phyloP scores from a whole-genome alignment of 2,797 vertebrate genomes.

The Pelochelys cantorii region DNA sequence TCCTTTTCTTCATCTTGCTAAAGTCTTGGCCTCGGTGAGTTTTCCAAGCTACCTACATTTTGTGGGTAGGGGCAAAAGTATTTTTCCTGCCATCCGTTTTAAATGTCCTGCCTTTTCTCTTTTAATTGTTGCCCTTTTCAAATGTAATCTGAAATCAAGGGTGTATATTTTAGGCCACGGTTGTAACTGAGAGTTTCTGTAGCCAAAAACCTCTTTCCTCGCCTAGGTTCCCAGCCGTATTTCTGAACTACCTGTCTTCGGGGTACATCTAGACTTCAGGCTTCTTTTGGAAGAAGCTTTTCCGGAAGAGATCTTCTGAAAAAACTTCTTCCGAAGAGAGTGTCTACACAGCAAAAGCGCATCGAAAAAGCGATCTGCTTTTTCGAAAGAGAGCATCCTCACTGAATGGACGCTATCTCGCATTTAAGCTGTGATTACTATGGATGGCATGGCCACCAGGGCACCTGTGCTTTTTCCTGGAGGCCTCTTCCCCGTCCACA shows the following conservation, averaged over 20 bases:
- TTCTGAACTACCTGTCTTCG: background rate
- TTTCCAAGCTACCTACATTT: background rate
- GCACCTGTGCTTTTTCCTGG: too few species aligned
- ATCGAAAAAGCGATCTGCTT: too few species aligned
- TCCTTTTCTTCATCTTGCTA: background rate
- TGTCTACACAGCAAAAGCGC: too few species aligned
- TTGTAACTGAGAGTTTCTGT: background rate
- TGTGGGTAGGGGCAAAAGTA: background rate
- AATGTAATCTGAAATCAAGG: background rate
- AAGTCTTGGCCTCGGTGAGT: background rate
- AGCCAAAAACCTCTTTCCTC: background rate
- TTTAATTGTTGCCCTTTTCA: background rate
- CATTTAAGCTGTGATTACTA: too few species aligned
- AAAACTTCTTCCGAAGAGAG: too few species aligned
- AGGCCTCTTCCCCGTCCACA: too few species aligned
- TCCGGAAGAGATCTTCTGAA: too few species aligned
- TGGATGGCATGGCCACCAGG: too few species aligned
- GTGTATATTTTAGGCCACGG: background rate
- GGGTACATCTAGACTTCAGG: too few species aligned
- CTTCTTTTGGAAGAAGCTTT: too few species aligned
- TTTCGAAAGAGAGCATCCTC: too few species aligned
- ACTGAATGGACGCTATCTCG: too few species aligned
- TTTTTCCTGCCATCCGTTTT: background rate
- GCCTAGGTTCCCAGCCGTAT: background rate
- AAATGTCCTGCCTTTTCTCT: background rate